These are phyloP conservation scores for Thera obeliscata DNA, from an alignment of 2,888 invertebrate genomes.

Conservation along the genomic window DNA sequence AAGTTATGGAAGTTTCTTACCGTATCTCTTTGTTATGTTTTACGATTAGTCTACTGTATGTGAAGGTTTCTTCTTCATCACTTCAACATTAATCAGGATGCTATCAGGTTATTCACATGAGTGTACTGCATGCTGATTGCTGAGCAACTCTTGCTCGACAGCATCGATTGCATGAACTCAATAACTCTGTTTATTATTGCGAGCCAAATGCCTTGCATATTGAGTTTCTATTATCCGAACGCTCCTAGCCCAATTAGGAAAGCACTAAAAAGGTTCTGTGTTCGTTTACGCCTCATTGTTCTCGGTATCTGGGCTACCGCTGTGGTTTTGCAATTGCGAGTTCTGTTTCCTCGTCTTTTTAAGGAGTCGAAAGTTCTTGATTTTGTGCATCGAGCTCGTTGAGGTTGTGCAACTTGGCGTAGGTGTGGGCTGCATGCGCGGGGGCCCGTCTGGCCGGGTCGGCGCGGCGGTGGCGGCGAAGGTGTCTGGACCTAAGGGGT, in stretches of 20 bases:
- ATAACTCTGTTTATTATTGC: slow-evolving; percentile 79
- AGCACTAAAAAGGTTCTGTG: slow-evolving; percentile 76
- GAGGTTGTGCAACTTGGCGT: slow-evolving; percentile 78
- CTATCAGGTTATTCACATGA: not conserved
- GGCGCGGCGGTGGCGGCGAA: slow-evolving; percentile 52
- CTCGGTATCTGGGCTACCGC: slow-evolving; percentile 73
- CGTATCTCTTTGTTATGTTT: not conserved
- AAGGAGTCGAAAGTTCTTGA: slow-evolving; percentile 81
- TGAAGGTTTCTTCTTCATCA: not conserved
- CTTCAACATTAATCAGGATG: not conserved
- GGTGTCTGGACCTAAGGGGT: slow-evolving; percentile 70
- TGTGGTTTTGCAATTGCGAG: slow-evolving; percentile 68
- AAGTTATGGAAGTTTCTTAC: not conserved
- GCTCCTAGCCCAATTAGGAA: slow-evolving; percentile 78
- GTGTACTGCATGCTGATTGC: slow-evolving; percentile 48
- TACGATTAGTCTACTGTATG: not conserved
- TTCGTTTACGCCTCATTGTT: slow-evolving; percentile 78
- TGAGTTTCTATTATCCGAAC: slow-evolving; percentile 69
- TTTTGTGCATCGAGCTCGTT: slow-evolving; percentile 64
- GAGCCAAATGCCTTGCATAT: slow-evolving; percentile 77
- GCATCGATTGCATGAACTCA: slow-evolving; percentile 69
- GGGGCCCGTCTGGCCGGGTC: slow-evolving; percentile 71
- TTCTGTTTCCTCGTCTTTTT: slow-evolving; percentile 76
- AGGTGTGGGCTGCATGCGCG: slow-evolving; percentile 75
- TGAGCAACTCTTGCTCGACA: slow-evolving; percentile 63